Evolutionary conservation across 2,888 invertebrate genomes (phyloP), one percentile per base, ranked within the genome.

Genomic region (Ernsta delagoae): DNA sequence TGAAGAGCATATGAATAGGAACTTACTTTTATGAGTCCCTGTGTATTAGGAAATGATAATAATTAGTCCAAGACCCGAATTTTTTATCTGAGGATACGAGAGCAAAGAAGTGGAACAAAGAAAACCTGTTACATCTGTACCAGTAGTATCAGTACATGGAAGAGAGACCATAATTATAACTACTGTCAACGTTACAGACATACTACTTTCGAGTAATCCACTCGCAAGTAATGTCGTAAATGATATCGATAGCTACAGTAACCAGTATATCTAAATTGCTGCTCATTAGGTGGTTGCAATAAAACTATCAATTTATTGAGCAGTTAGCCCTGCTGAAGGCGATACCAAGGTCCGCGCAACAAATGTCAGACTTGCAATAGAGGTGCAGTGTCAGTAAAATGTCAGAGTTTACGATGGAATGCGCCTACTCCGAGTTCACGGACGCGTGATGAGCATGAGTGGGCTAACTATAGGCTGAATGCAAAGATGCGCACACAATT

Each of bases 341-440:
- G 72, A 77, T 24, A 41, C 73, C 86, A 86, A 88, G 86, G 86
- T 85, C 84, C 78, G 77, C 78, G 78, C 79, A 75, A 80, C 83
- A 86, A 89, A 89, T 86, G 87, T 77, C 77, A 79, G 71, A 71
- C 71, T 73, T 70, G 75, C 70, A 75, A 75, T 78, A 74, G 76
- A 74, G 81, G 81, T 75, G 85, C 87, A 86, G 84, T 88, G 87
- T 85, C 87, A 86, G 82, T 89, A 87, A 90, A 91, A 89, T 89
- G 88, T 87, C 86, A 85, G 80, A 87, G 83, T 90, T 89, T 87
- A 89, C 83, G 85, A 82, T 82, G 79, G 78, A 81, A 81, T 82
- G 84, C 83, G 83, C 84, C 77, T 80, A 83, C 82, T 82, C 80
- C 74, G 82, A 79, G 87, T 87, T 89, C 88, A 87, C 78, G 88